Evolutionary conservation across 2,113 vertebrate genomes (phyloP), one percentile per base, ranked within the genome.

Genomic region (Lampris incognitus): DNA sequence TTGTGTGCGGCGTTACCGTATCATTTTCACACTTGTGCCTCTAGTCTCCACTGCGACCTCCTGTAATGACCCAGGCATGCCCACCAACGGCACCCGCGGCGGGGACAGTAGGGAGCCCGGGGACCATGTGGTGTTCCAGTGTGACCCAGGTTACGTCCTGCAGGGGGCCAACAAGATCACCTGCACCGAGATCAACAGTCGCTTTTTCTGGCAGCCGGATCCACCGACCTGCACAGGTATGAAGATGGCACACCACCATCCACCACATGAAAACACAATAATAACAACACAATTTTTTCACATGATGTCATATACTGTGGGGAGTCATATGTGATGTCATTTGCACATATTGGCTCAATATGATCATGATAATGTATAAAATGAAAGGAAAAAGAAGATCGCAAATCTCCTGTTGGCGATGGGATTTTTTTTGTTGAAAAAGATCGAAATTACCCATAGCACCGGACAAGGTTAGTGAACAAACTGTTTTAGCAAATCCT

Each of bases 191-290:
- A 94, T 98, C 6, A 96, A 97, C 68, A 97, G 95, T 69, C 95
- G 98, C 44, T 99, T 97, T 91, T 99, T 99, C 95, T 99, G 98
- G 98, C 95, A 99, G 69, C 98, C 98, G 0, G 97, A 97, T 87
- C 98, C 98, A 0, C 98, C 98, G 0, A 96, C 95, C 2, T 98
- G 97, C 91, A 94, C 94, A 76, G 97, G 97, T 98, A 93, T 24
- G 24, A 24, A 24, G 24, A 24, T 24, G 24, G 24, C 24, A 24
- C 24, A 24, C 24, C 24, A 24, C 24, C 24, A 24, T 24, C 24
- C 24, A 24, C 24, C 24, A 24, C 24, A 24, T 24, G 24, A 24
- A 24, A 24, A 24, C 24, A 24, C 24, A 24, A 24, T 24, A 46
- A 46, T 1, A 46, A 46, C 4, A 7, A 46, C 44, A 46, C 4